phyloP scores from a whole-genome alignment of 2,797 vertebrate species.

The Melanotaenia trifasciata region DNA sequence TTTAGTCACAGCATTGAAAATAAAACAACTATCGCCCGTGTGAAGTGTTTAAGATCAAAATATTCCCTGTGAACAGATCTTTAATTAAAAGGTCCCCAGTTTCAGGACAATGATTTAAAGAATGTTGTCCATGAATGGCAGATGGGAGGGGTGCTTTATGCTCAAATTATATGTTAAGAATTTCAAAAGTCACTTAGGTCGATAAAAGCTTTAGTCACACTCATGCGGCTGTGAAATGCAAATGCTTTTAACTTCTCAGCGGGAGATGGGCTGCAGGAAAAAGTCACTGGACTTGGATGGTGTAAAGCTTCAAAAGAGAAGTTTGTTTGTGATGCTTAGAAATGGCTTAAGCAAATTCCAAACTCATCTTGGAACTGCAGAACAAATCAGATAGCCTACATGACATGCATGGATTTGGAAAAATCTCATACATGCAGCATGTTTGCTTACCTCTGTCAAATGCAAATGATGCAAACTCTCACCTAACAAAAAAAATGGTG shows the following conservation, averaged over 20 bases:
- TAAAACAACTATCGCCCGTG: neutral
- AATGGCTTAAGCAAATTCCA: conserved; percentile 17
- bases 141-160: conserved; percentile 31
- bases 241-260: conserved; percentile 70
- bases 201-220: conserved; percentile 60
- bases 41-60: conserved; percentile 23
- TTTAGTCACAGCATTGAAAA: neutral
- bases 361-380: conserved; percentile 14
- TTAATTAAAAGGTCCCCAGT: conserved; percentile 37
- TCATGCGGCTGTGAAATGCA: conserved; percentile 53
- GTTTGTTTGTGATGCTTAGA: conserved; percentile 29
- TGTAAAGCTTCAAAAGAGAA: conserved; percentile 30
- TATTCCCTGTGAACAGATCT: neutral
- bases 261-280: conserved; percentile 39
- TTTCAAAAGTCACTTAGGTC: conserved; percentile 56
- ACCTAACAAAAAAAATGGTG: conserved; percentile 3
- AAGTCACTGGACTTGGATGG: conserved; percentile 42
- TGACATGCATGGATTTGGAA: neutral
- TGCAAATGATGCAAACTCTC: conserved; percentile 16
- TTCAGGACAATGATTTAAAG: conserved; percentile 25
- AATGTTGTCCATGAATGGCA: conserved; percentile 28
- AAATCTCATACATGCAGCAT: neutral
- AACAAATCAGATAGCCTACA: neutral
- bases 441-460: neutral
- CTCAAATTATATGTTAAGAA: conserved; percentile 64